Evolutionary conservation across 92 coral and sea anemone genomes (phyloP), one percentile per base, ranked within the genome.

Genomic region (Desmophyllum pertusum): DNA sequence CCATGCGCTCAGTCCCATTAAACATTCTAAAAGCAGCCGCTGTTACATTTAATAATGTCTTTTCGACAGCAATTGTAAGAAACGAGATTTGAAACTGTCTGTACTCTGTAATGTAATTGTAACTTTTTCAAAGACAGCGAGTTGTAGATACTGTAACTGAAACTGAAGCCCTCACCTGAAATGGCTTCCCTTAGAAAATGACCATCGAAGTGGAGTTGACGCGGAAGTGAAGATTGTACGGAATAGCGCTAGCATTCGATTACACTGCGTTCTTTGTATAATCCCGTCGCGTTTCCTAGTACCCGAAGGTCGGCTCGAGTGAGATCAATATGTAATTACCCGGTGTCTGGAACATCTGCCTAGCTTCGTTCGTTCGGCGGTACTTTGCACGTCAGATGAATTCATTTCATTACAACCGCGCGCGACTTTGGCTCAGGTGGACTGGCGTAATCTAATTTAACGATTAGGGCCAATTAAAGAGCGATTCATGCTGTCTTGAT

Each of bases 391-490:
- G 40, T 29, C 76, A 80, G 46, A 25, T 37, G 46, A 80, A 46
- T 80, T 35, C n/a, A n/a, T n/a, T 66, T 67, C 51, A 80, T 80
- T 66, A 66, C 11, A 43, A 65, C 43, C 45, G 23, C 73, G 83
- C 46, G 42, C 40, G 73, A 62, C 40, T 63, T 78, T 41, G 9
- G 6, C 59, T 42, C 21, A 25, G 73, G 42, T 14, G 42, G 48
- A 39, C 69, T 41, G 74, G 83, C 43, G 27, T 79, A 65, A 79
- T 79, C 45, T 43, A 64, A 78, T 78, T 65, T 63, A 65, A 35
- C 74, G 83, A 79, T 79, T 79, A 79, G 43, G 62, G 83, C 74
- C 71, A 79, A 65, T 78, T 79, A 79, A 79, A 79, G 75, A 79
- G 40, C 83, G 63, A 45, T 79, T 64, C 73, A 30, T 79, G 42